A percentile compares a stretch with the other conserved stretches of the same genome.
Conservation (phyloP, 1,140 invertebrate genomes). For the Drosophila pallidifrons region DNA sequence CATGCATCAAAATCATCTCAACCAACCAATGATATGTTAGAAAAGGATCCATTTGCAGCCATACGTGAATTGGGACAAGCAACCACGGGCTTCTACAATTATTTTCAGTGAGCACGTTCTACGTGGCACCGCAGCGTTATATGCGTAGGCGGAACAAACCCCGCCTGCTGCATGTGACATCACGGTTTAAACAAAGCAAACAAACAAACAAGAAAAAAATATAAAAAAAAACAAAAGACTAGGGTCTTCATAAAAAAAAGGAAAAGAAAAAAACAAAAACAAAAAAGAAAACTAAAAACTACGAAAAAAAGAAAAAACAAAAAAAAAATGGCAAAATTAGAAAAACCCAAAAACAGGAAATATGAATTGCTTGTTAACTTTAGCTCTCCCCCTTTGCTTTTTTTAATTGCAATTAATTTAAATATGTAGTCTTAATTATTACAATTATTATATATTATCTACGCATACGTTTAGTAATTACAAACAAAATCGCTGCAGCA, state of each 20-base stretch:
- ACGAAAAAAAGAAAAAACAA: conserved; percentile 51
- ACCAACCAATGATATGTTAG: conserved; percentile 52
- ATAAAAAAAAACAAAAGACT: conserved; percentile 51
- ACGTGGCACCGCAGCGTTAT: conserved; percentile 12
- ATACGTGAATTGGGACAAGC: conserved; percentile 84
- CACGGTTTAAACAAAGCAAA: conserved; percentile 30
- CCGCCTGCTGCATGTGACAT: conserved; percentile 66
- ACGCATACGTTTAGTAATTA: conserved; percentile 69
- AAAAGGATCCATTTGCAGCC: conserved; percentile 84
- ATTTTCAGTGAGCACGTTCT: conserved; percentile 76
- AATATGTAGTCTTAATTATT: conserved; percentile 74
- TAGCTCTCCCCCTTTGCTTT: conserved; percentile 75
- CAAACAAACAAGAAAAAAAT: conserved; percentile 47
- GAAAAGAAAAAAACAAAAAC: conserved; percentile 41
- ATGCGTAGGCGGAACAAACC: conserved; percentile 2
- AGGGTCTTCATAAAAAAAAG: conserved; percentile 49
- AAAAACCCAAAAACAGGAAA: conserved; percentile 58
- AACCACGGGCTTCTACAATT: conserved; percentile 84
- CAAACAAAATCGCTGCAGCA: conserved; percentile 57
- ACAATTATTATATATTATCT: conserved; percentile 70
- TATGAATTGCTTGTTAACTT: conserved; percentile 74
- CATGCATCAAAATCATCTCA: conserved; percentile 51
- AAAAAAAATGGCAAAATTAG: conserved; percentile 58
- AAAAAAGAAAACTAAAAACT: conserved; percentile 62
- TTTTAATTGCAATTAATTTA: conserved; percentile 79